Percentiles rank a stretch among this genome's conserved stretches.
These are phyloP conservation scores for Chaetodon trifasciatus DNA, from an alignment of 2,797 vertebrate genomes.

Conservation along the genomic window DNA sequence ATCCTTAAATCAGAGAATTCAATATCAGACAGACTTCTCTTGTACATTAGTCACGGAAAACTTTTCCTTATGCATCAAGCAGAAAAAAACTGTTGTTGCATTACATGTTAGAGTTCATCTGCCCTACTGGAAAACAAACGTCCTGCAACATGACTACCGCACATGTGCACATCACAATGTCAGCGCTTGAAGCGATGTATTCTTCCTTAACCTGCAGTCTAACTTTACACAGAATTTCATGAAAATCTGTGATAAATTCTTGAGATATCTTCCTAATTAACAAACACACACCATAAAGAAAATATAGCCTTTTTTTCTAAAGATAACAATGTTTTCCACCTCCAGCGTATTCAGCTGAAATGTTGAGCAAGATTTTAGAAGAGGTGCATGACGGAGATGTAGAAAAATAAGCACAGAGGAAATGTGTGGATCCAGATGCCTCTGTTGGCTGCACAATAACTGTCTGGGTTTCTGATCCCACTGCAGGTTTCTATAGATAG, in stretches of 20 bases:
- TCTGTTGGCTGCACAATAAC: slow-evolving; percentile 37
- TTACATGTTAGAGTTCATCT: too few species aligned
- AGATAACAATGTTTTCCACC: neutral
- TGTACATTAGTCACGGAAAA: too few species aligned
- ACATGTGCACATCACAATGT: too few species aligned
- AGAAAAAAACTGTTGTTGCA: too few species aligned
- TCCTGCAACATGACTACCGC: too few species aligned
- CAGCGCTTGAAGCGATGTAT: too few species aligned
- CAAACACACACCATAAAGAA: neutral
- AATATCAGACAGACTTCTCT: too few species aligned
- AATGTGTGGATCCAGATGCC: slow-evolving; percentile 57
- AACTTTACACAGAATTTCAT: neutral
- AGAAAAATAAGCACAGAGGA: slow-evolving; percentile 42
- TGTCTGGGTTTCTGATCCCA: slow-evolving; percentile 44
- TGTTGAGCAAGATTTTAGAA: slow-evolving; percentile 36
- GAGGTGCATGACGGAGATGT: slow-evolving; percentile 20
- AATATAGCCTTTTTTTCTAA: neutral
- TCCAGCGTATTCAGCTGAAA: slow-evolving; percentile 32
- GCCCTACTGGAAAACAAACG: too few species aligned
- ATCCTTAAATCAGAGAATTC: too few species aligned
- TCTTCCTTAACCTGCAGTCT: neutral
- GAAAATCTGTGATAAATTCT: neutral
- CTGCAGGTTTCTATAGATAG: slow-evolving; percentile 62
- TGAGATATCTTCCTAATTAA: neutral
- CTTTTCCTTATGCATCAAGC: too few species aligned